phyloP scores from a whole-genome alignment of 2,113 vertebrate species.

The Uria aalge region DNA sequence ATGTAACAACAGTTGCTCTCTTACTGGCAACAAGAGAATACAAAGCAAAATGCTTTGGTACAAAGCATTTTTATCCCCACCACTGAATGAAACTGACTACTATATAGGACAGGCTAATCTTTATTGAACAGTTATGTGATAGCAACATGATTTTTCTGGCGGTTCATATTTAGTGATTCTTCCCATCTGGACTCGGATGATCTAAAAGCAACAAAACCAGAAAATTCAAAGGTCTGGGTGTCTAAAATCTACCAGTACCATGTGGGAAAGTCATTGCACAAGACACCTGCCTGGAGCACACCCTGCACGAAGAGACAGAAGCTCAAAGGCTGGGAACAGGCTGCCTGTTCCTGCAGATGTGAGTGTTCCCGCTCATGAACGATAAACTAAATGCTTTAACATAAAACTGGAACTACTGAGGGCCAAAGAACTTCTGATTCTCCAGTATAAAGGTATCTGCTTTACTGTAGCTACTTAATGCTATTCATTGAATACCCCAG shows the following conservation, averaged over 20 bases:
- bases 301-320: not conserved
- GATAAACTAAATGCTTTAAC: not conserved
- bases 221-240: not conserved
- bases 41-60: not conserved
- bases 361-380: rapidly evolving
- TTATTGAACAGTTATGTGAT: not conserved
- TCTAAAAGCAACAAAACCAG: not conserved
- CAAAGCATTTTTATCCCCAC: not conserved
- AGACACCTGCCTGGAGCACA: not conserved
- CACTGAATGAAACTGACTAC: not conserved
- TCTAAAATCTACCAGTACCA: not conserved
- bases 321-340: not conserved
- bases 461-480: not conserved
- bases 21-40: not conserved
- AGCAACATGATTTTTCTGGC: not conserved
- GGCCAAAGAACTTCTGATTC: not conserved
- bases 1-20: not conserved
- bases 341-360: not conserved
- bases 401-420: not conserved
- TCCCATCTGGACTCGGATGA: not conserved
- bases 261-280: not conserved
- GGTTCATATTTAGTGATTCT: not conserved
- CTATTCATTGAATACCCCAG: not conserved
- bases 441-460: not conserved
- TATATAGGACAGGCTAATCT: not conserved